Base-by-base conservation (phyloP, 2,797 vertebrate genomes). In the Chrysocyon brachyurus region DNA sequence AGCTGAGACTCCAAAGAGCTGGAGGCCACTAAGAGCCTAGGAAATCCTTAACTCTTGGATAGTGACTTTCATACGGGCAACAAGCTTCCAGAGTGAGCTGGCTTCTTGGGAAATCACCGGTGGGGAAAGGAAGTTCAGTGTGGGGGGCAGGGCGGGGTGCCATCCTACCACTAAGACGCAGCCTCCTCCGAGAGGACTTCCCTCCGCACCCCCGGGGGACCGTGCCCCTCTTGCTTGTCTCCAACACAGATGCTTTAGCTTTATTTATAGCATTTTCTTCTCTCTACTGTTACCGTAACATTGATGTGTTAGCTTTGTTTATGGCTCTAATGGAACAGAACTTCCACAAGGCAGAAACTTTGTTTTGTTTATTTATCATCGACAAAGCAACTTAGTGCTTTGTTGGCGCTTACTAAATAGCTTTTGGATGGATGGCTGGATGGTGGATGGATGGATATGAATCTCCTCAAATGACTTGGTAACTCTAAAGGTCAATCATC, bases 301-400 rank as follows among this genome's bases (percentile, higher is more conserved):
- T n/a, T 15, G 57, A 94, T 15, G 14, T 56, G 59, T 64, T 86
- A 56, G 75, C 16, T 54, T 57, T 97, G 59, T 63, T 97, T 73
- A 63, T 40, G 46, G 24, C 5, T 21, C 64, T 31, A 57, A 91
- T 31, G 26, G 31, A 91, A 90, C 5, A 31, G 49, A 49, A 54
- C 49, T 79, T 96, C 78, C 49, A 0, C 33, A 24, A 49, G 3
- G 11, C 28, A 73, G 46, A 11, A 10, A 2, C 1, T 87, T n/a
- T 57, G 14, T 59, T 81, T 66, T 52, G 19, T 52, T 73, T 28
- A 36, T 64, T 72, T 46, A 24, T 31, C 16, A 56, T 88, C 31
- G 81, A 14, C 31, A 49, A 73, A 83, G 72, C 36, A 26, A 72
- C 2, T 72, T 28, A 15, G 36, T n/a, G 59, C 56, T 70, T 31